Percentiles rank a stretch among this genome's conserved stretches.
Conservation (phyloP, 1,140 invertebrate genomes). For the Lethocerus indicus region DNA sequence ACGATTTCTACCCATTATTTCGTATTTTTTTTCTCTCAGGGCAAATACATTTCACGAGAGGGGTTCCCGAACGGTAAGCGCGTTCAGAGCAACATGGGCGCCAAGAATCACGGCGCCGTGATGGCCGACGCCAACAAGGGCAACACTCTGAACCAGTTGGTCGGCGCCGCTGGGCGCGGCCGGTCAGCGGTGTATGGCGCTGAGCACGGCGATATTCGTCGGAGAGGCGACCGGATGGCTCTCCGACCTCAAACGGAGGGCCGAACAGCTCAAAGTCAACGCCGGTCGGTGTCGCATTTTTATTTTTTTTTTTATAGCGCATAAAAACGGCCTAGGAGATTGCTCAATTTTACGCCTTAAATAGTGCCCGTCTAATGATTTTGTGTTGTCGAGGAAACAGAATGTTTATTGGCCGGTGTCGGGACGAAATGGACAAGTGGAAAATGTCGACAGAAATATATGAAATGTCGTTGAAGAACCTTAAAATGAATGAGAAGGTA, state of each 20-base stretch:
- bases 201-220: constrained; percentile 93
- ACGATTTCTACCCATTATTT: no score
- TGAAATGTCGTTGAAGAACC: no score
- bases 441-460: no score
- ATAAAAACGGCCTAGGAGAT: no score
- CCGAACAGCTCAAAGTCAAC: constrained; percentile 82
- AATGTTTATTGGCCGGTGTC: no score
- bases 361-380: no score
- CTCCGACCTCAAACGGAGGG: constrained; percentile 73
- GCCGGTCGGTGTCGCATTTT: constrained; percentile 42
- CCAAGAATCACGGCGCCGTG: constrained; percentile 96
- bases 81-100: constrained; percentile 97
- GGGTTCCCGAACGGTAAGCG: constrained; percentile 83
- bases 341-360: no score
- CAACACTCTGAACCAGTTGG: constrained; percentile 81
- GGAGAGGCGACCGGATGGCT: constrained; percentile 91
- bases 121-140: constrained; percentile 97
- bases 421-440: no score
- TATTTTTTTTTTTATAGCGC: no score
- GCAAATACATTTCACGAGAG: constrained; percentile 89
- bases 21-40: constrained; percentile 31
- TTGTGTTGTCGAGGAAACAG: no score
- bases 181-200: constrained; percentile 94
- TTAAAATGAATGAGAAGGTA: no score
- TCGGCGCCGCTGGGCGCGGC: constrained; percentile 92